A percentile compares a stretch with the other conserved stretches of the same genome.
These are phyloP conservation scores for Seladonia tumulorum DNA, from an alignment of 2,888 invertebrate genomes.

Conservation along the genomic window DNA sequence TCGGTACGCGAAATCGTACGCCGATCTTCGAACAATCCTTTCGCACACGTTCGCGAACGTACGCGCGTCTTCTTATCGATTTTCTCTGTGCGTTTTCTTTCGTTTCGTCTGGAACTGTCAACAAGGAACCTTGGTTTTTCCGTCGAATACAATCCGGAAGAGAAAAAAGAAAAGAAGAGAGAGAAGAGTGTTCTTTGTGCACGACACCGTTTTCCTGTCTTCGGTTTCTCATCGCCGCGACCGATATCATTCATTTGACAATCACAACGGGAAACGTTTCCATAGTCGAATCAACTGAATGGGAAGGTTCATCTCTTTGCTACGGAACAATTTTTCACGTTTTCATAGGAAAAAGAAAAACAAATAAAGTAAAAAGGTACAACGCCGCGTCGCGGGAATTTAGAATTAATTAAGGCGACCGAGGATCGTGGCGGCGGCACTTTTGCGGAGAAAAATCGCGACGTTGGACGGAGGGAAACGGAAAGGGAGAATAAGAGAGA, in stretches of 20 bases:
- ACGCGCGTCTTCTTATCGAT: neutral
- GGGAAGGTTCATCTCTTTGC: slow-evolving; percentile 47
- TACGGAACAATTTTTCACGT: slow-evolving; percentile 60
- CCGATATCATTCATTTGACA: slow-evolving; percentile 46
- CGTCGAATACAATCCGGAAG: neutral
- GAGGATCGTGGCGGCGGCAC: slow-evolving; percentile 16
- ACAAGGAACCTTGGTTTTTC: neutral
- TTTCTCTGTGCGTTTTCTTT: neutral
- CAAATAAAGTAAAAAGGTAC: slow-evolving; percentile 8
- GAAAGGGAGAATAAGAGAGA: neutral
- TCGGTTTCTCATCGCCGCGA: slow-evolving; percentile 11
- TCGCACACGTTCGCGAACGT: neutral
- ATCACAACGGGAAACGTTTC: slow-evolving; percentile 43
- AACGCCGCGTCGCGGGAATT: slow-evolving; percentile 28
- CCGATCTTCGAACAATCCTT: neutral
- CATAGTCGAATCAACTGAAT: slow-evolving; percentile 49
- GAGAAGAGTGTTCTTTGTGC: neutral
- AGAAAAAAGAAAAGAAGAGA: neutral
- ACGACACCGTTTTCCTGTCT: slow-evolving; percentile 18
- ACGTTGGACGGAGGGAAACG: neutral
- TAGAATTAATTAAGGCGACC: slow-evolving; percentile 29
- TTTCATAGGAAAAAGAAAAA: slow-evolving; percentile 45
- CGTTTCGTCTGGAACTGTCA: neutral
- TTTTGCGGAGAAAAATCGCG: slow-evolving; percentile 5
- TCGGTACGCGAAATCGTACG: neutral